Evolutionary conservation across 2,888 invertebrate species (phyloP).

Genomic region (Beris chalybata): DNA sequence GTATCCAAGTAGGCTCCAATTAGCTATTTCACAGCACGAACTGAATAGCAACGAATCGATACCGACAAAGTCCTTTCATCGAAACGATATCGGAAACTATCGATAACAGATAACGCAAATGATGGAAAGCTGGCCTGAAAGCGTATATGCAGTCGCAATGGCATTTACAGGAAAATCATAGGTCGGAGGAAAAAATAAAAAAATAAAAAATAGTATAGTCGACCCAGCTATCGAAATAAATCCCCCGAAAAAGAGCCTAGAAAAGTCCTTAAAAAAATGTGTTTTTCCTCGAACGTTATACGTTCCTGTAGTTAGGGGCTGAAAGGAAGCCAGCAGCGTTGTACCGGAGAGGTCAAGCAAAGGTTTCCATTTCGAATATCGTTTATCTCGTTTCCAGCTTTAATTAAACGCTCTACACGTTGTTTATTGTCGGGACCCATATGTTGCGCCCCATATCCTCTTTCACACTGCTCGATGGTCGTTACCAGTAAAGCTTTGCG

Average conservation of each 20-base stretch:
- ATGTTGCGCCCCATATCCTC: conserved; percentile 22
- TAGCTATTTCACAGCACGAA: conserved; percentile 7
- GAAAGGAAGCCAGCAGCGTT: background rate
- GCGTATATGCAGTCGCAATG: background rate
- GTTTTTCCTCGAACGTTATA: background rate
- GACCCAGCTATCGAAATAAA: background rate
- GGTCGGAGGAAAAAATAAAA: conserved; percentile 2
- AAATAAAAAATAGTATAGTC: background rate
- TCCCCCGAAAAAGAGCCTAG: conserved; percentile 4
- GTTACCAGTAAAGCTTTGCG: conserved; percentile 12
- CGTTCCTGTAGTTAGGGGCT: background rate
- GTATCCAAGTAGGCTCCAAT: conserved; percentile 18
- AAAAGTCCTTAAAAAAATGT: background rate
- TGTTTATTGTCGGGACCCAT: conserved; percentile 33
- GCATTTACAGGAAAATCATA: background rate
- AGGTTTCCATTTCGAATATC: conserved; percentile 24
- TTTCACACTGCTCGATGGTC: conserved; percentile 11
- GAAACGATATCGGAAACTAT: too few species aligned
- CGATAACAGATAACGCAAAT: too few species aligned
- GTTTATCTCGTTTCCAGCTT: conserved; percentile 35
- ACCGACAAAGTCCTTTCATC: conserved; percentile 24
- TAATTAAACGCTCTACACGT: conserved; percentile 36
- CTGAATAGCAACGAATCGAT: conserved; percentile 18
- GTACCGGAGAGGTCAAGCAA: background rate
- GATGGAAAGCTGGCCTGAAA: too few species aligned